phyloP scores from a whole-genome alignment of 2,113 vertebrate genomes.

The Oryzias curvinotus region DNA sequence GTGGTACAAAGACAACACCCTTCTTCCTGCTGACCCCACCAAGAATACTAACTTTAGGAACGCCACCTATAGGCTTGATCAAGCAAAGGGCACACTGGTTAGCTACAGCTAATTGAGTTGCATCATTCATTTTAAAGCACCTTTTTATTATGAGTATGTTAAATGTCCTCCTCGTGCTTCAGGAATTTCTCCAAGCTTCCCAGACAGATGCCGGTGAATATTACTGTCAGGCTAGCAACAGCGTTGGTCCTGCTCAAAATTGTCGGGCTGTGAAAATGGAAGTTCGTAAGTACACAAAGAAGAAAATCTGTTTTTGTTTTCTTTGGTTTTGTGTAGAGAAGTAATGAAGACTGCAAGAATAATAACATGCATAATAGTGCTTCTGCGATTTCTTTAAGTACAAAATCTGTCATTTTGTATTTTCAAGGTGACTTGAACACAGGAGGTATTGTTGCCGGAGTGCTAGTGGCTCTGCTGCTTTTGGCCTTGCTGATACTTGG shows the following conservation, averaged over 20 bases:
- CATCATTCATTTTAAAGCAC: not conserved
- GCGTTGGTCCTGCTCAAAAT: constrained; percentile 56
- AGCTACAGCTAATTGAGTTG: constrained; percentile 16
- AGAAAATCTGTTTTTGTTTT: not conserved
- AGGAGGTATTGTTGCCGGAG: constrained; percentile 77
- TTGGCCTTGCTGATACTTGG: constrained; percentile 63
- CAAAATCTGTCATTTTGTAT: constrained; percentile 8
- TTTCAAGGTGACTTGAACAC: constrained; percentile 71
- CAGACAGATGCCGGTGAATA: constrained; percentile 61
- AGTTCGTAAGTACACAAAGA: constrained; percentile 68
- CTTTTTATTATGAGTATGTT: not conserved
- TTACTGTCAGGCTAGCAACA: constrained; percentile 70
- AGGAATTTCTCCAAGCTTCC: constrained; percentile 56
- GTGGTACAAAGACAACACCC: constrained; percentile 70
- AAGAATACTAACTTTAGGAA: constrained; percentile 67
- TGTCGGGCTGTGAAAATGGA: constrained; percentile 58
- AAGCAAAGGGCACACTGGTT: constrained; percentile 66
- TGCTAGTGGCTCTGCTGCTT: constrained; percentile 72
- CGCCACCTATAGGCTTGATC: constrained; percentile 62
- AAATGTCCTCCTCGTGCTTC: not conserved
- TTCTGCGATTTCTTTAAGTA: too few relatives aligned
- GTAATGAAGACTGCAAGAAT: too few relatives aligned
- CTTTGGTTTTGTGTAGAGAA: not conserved
- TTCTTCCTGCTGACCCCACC: constrained; percentile 66
- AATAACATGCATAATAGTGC: too few relatives aligned